Conservation (phyloP, 2,888 invertebrate species). For the Eubasilissa splendida region DNA sequence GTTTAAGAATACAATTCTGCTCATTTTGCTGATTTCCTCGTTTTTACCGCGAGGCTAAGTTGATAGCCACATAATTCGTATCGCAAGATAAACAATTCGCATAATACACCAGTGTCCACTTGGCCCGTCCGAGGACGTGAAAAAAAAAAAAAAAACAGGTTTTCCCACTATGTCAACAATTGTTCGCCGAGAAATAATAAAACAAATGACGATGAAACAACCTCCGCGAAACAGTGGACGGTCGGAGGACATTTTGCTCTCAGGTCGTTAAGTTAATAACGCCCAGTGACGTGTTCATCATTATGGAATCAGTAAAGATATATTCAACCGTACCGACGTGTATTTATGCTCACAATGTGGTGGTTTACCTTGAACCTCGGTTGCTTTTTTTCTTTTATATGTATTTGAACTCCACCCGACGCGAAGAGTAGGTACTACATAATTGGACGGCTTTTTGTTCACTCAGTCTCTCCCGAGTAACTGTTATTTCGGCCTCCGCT, state of each 20-base stretch:
- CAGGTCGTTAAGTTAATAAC: constrained; percentile 14
- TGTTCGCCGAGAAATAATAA: constrained; percentile 3
- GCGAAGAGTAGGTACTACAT: not conserved
- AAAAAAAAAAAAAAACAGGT: constrained; percentile 15
- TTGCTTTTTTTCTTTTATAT: not conserved
- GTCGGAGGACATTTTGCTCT: not conserved
- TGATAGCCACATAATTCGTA: not conserved
- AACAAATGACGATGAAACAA: constrained; percentile 6
- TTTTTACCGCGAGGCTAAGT: not conserved
- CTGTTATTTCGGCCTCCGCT: too few relatives aligned
- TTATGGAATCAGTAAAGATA: constrained; percentile 1
- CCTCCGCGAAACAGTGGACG: constrained; percentile 9
- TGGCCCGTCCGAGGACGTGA: not conserved
- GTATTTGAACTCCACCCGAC: constrained; percentile 11
- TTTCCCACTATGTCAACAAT: constrained; percentile 32
- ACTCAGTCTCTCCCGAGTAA: too few relatives aligned
- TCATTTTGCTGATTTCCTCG: not conserved
- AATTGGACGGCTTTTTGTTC: too few relatives aligned
- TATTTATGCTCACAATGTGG: not conserved
- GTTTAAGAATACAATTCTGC: too few relatives aligned
- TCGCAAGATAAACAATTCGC: not conserved
- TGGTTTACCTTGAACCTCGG: constrained; percentile 23
- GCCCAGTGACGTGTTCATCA: not conserved
- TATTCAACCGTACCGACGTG: not conserved
- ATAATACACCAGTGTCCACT: not conserved